Base-by-base conservation (phyloP, 2,888 invertebrate genomes). In the Sarcophaga subvicina region DNA sequence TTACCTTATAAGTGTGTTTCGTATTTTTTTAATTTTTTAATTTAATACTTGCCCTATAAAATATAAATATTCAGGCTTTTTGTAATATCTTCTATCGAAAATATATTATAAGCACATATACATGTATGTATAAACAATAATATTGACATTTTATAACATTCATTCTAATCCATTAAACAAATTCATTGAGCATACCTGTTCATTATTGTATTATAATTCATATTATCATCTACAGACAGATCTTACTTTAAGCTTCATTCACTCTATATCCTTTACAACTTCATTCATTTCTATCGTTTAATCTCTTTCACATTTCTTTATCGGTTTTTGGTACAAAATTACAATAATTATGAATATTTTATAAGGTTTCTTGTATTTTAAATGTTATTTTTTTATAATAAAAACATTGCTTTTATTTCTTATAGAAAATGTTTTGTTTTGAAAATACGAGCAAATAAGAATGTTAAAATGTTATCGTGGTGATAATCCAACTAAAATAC, bases 11-110 rank as follows among this genome's bases (percentile, higher is more conserved):
- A 69, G n/a, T 49, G 45, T 63, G 54, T 54, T 49, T 27, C 49
- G 14, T 49, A 20, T 20, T 47, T 70, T 47, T 17, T 66, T 25
- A 14, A 45, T 20, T 49, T 54, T 37, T 25, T 62, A 60, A 66
- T 66, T 67, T 83, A 75, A 75, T 63, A 80, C 71, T 85, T 76
- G 80, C 80, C 71, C 62, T 71, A 62, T 72, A 69, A 62, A 17
- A 71, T 14, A 4, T 49, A 49, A 37, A 37, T 8, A 37, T 37
- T 37, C 8, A 8, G 37, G 37, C 8, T 37, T 37, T 37, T 10
- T 37, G 37, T 37, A 37, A 37, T 37, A 37, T 8, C 37, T 37
- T 37, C 37, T 37, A 37, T 10, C 37, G 37, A 37, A 37, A 37
- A 27, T 27, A 27, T 27, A 5, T 27, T 27, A 27, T 27, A 5